phyloP scores from a whole-genome alignment of 2,888 invertebrate genomes.

The Cerastis rubricosa region DNA sequence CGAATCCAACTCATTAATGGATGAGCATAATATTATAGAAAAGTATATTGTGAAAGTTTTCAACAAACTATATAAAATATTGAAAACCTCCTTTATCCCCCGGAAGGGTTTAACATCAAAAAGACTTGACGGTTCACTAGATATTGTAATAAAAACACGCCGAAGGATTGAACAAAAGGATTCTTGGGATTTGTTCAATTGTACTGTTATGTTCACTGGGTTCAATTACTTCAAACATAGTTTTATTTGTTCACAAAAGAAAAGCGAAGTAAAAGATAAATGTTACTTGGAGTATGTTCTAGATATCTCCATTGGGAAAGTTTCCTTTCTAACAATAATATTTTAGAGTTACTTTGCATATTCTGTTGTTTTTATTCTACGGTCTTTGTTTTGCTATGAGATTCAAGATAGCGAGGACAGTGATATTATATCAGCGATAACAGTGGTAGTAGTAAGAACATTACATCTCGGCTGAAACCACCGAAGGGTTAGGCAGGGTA shows the following conservation, averaged over 20 bases:
- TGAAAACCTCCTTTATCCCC: not conserved
- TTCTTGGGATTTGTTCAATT: slow-evolving; percentile 44
- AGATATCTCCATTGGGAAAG: not conserved
- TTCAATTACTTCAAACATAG: slow-evolving; percentile 23
- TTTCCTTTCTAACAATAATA: not conserved
- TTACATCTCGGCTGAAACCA: not conserved
- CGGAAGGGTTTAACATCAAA: slow-evolving; percentile 39
- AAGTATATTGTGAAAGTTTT: not conserved
- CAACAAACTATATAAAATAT: slow-evolving; percentile 1
- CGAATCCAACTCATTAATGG: not conserved
- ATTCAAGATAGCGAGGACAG: not conserved
- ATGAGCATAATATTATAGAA: not conserved
- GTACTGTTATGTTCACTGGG: slow-evolving; percentile 39
- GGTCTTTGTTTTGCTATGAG: not conserved
- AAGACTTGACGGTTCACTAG: slow-evolving; percentile 33
- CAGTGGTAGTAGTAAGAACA: no score
- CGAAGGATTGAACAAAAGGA: slow-evolving; percentile 21
- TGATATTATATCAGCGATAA: not conserved
- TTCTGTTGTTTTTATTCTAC: not conserved
- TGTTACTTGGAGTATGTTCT: not conserved
- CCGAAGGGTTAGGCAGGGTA: no score
- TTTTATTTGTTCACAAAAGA: slow-evolving; percentile 16
- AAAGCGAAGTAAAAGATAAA: not conserved
- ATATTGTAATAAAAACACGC: slow-evolving; percentile 47
- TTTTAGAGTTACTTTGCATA: not conserved